These are phyloP conservation scores for Paragorgia papillata DNA, from an alignment of 92 coral and sea anemone species.

Conservation along the genomic window DNA sequence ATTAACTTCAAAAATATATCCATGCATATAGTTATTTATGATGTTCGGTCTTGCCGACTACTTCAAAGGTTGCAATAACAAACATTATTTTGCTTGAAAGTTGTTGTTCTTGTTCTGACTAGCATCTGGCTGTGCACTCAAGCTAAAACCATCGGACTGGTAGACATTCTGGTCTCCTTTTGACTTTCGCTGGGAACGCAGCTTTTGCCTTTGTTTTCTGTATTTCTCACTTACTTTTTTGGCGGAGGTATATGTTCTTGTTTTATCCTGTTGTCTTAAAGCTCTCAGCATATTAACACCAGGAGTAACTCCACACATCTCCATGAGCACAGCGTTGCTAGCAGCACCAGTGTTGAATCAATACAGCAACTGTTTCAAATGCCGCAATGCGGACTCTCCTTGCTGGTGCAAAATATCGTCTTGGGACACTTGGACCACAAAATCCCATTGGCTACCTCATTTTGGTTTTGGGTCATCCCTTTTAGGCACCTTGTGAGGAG, in stretches of 20 bases:
- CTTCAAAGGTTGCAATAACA: too few species aligned
- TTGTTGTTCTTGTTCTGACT: too few species aligned
- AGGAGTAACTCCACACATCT: conserved; percentile 51
- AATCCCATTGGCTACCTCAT: conserved; percentile 29
- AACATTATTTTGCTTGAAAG: too few species aligned
- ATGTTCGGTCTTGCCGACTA: too few species aligned
- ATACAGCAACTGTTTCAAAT: conserved; percentile 59
- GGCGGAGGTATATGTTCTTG: conserved; percentile 48
- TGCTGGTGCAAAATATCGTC: too few species aligned
- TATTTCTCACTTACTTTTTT: conserved; percentile 57
- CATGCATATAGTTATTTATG: too few species aligned
- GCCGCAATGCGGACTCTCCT: conserved; percentile 56
- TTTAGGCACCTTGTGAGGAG: conserved; percentile 24
- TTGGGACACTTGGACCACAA: too few species aligned
- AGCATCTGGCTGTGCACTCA: conserved; percentile 38
- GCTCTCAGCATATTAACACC: conserved; percentile 57
- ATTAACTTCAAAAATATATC: too few species aligned
- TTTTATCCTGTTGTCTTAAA: conserved; percentile 42
- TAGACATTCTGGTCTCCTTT: conserved; percentile 43
- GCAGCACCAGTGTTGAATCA: conserved; percentile 61
- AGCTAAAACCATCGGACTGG: conserved; percentile 41
- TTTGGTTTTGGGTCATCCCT: conserved; percentile 59
- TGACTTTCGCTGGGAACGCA: conserved; percentile 34
- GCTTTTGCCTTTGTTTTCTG: conserved; percentile 43
- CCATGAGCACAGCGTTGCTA: too few species aligned